Percentiles rank a stretch among this genome's conserved stretches.
phyloP scores from a whole-genome alignment of 2,888 invertebrate species.

The Drosophila maculinotata region DNA sequence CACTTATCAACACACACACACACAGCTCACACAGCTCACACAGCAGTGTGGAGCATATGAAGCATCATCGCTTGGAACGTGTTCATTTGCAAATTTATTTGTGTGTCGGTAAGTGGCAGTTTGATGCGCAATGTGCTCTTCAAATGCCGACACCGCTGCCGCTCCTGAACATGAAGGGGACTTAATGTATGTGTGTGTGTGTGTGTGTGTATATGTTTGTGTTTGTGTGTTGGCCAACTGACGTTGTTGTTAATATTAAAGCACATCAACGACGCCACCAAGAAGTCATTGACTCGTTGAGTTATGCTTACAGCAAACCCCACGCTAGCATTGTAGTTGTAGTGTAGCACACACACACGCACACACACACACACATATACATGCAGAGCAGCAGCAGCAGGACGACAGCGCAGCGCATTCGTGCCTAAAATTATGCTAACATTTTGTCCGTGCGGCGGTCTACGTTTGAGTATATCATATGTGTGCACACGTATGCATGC shows the following conservation, averaged over 20 bases:
- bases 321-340: slow-evolving; percentile 62
- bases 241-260: slow-evolving; percentile 81
- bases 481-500: slow-evolving; percentile 22
- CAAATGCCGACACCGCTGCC: slow-evolving; percentile 56
- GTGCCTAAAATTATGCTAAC: slow-evolving; percentile 78
- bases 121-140: slow-evolving; percentile 79
- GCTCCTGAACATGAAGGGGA: slow-evolving; percentile 47
- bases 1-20: slow-evolving; percentile 70
- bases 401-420: slow-evolving; percentile 59
- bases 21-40: slow-evolving; percentile 18
- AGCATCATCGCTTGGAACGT: slow-evolving; percentile 73
- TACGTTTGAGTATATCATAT: slow-evolving; percentile 43
- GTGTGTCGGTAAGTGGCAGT: slow-evolving; percentile 78
- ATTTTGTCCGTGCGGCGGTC: slow-evolving; percentile 66
- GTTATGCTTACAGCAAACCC: slow-evolving; percentile 76
- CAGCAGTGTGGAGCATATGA: slow-evolving; percentile 30
- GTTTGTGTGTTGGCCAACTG: slow-evolving; percentile 47
- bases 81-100: slow-evolving; percentile 82
- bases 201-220: slow-evolving; percentile 21
- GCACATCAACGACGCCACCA: slow-evolving; percentile 82
- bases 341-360: slow-evolving; percentile 31
- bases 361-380: slow-evolving; percentile 23
- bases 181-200: slow-evolving; percentile 20
- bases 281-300: slow-evolving; percentile 84
- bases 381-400: slow-evolving; percentile 30